Base-by-base conservation (phyloP, 2,888 invertebrate species). In the Folsomia candida region DNA sequence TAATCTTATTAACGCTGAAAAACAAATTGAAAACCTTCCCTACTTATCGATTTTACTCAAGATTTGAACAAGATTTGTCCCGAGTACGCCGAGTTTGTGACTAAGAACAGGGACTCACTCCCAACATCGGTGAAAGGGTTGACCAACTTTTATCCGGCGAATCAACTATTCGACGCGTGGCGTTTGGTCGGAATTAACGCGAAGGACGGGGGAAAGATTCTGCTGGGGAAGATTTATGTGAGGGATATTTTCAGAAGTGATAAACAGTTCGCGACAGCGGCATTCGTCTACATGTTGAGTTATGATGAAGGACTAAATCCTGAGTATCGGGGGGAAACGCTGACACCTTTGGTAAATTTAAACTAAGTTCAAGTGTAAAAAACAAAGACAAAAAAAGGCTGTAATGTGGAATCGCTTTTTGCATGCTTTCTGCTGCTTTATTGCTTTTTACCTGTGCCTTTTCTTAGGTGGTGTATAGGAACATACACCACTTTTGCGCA, bases 221-320 rank as follows among this genome's bases (percentile, higher is more conserved):
- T 28, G 14, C n/a, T 64, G 47, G 63, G 63, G 6, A 64, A 64
- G 22, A 64, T 51, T 24, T 64, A 64, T 25, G 37, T 64, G 6
- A 37, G 51, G 3, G 63, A 64, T 64, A 20, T 29, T 22, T 64
- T 29, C n/a, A 18, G 51, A 25, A 37, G 51, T n/a, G 63, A 64
- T 25, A 20, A 47, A 6, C 63, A 64, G 22, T 2, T 47, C 1
- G 63, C 51, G 3, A 64, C 63, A 2, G 22, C 51, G 14, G 63
- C 47, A 20, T 64, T 64, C 25, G 28, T 47, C 25, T 64, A 64
- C 22, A 2, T 47, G 18, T 47, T 64, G 9, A 24, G 18, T n/a
- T 64, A 64, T 25, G 63, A 64, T 24, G 6, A 37, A n/a, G 63
- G n/a, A 4, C 47, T 64, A 18, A 64, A 64, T 25, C 63, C 63